Conservation (phyloP, 2,113 vertebrate species). For the Percina caprodes region DNA sequence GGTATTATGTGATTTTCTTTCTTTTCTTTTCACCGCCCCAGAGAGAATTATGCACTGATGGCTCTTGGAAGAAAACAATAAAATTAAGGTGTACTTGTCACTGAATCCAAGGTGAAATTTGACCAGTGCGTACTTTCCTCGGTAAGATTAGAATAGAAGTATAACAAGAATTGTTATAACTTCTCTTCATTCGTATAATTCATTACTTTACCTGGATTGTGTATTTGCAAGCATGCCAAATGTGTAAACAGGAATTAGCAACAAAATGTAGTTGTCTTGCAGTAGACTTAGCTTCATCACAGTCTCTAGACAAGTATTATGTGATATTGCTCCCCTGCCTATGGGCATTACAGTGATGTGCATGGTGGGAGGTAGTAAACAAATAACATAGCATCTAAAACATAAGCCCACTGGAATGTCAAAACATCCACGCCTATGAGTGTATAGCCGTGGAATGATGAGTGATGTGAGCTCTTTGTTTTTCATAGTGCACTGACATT, state of each 20-base stretch:
- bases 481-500: constrained; percentile 51
- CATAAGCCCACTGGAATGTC: constrained; percentile 42
- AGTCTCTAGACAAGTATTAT: constrained; percentile 62
- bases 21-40: not conserved
- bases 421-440: constrained; percentile 30
- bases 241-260: constrained; percentile 22
- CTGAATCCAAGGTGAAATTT: constrained; percentile 56
- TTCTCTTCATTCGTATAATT: constrained; percentile 7
- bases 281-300: constrained; percentile 30
- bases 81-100: constrained; percentile 13
- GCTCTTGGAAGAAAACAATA: constrained; percentile 23
- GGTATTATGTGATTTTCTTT: constrained; percentile 11
- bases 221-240: constrained; percentile 20
- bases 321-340: constrained; percentile 65
- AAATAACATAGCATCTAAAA: constrained; percentile 50
- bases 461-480: constrained; percentile 46
- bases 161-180: constrained; percentile 37
- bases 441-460: constrained; percentile 28
- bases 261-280: constrained; percentile 26
- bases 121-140: constrained; percentile 25
- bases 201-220: constrained; percentile 21
- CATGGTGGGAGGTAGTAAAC: constrained; percentile 51
- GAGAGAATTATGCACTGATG: constrained; percentile 17
- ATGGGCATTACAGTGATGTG: constrained; percentile 58
- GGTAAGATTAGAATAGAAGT: constrained; percentile 7